Conservation (phyloP, 2,888 invertebrate species). For the Orchestes rusci region DNA sequence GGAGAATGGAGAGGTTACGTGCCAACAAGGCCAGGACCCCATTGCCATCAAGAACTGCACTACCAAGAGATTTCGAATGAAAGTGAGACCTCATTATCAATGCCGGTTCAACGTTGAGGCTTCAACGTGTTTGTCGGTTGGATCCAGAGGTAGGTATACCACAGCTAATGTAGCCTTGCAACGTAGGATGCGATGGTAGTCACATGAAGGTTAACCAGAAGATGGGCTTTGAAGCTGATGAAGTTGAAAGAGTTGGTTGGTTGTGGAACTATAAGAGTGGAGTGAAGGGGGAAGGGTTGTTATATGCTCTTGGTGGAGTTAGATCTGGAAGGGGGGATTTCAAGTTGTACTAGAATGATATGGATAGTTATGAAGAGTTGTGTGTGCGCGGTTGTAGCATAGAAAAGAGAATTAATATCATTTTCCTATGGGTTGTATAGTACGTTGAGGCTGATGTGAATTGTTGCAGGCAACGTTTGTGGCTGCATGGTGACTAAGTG, state of each 20-base stretch:
- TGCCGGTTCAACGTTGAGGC: conserved; percentile 49
- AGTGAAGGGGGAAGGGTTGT: too few species aligned
- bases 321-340: too few species aligned
- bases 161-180: conserved; percentile 53
- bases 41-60: conserved; percentile 39
- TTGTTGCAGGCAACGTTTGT: neutral
- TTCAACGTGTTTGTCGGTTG: conserved; percentile 63
- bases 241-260: too few species aligned
- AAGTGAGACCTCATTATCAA: conserved; percentile 61
- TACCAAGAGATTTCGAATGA: conserved; percentile 60
- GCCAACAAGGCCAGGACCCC: conserved; percentile 48
- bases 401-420: neutral
- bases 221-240: too few species aligned
- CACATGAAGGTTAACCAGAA: conserved; percentile 13
- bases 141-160: conserved; percentile 52
- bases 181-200: conserved; percentile 25
- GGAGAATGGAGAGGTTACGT: conserved; percentile 50
- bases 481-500: neutral
- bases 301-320: too few species aligned
- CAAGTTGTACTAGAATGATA: too few species aligned
- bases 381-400: neutral
- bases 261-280: too few species aligned
- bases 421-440: neutral
- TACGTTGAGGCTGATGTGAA: neutral
- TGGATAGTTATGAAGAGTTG: neutral